Conservation (phyloP, 2,888 invertebrate genomes). For the Gymnoscelis rufifasciata region DNA sequence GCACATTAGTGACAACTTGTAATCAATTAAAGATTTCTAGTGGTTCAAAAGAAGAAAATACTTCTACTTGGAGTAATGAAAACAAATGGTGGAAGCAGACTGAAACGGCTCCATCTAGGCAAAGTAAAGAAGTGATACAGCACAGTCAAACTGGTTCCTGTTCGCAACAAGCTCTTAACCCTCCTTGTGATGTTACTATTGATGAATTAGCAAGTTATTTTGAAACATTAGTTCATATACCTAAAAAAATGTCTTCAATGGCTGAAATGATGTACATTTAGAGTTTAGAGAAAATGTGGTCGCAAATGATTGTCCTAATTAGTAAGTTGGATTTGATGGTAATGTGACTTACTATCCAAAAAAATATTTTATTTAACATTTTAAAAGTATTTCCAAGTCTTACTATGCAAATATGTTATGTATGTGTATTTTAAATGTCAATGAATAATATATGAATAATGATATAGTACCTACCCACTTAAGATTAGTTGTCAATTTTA, state of each 20-base stretch:
- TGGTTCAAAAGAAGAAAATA: conserved; percentile 34
- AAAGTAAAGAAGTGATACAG: conserved; percentile 42
- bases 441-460: no score
- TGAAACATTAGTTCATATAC: conserved; percentile 96
- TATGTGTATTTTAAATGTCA: no score
- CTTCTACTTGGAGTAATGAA: conserved; percentile 35
- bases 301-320: neutral
- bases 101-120: conserved; percentile 33
- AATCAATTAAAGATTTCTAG: conserved; percentile 66
- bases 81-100: conserved; percentile 57
- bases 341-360: neutral
- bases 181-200: conserved; percentile 91
- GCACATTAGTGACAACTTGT: conserved; percentile 65
- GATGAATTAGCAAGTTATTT: conserved; percentile 97
- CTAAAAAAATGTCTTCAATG: conserved; percentile 98
- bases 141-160: conserved; percentile 76
- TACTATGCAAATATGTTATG: no score
- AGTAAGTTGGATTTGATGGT: neutral
- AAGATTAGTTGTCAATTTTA: no score
- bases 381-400: no score
- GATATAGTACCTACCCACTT: no score
- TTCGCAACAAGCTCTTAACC: conserved; percentile 87
- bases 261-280: conserved; percentile 99
- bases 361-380: no score
- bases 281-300: neutral